Evolutionary conservation across 2,113 vertebrate species (phyloP), one percentile per base, ranked within the genome.

Genomic region (Microtus pennsylvanicus): DNA sequence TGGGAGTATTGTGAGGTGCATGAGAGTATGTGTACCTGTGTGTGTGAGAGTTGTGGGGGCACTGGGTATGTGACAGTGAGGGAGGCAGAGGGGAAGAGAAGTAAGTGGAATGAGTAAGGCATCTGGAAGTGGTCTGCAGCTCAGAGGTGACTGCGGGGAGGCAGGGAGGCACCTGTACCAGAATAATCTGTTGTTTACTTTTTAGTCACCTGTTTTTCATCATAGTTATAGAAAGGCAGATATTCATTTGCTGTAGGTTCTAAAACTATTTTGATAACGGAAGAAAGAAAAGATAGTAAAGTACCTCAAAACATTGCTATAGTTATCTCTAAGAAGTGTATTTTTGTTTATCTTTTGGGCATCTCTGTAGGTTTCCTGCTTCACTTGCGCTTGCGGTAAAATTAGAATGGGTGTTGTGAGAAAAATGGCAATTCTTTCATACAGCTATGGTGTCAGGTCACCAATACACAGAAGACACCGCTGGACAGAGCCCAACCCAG

Each of bases 191-290:
- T 28, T 7, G 83, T 86, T 89, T 26, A 10, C 24, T 50, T 58
- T 65, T 61, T 55, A 69, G 8, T 65, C 21, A 17, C 35, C 69
- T 28, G 14, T 33, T 61, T 91, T 47, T 24, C 24, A 74, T 81
- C n/a, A 2, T 11, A 33, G 9, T 50, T 94, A 72, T 28, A 24
- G 42, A 78, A 94, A 93, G 45, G 74, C 69, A 91, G 35, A 33
- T 76, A 26, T 3, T 81, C 55, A 3, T 16, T 67, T 75, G 67
- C 61, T 76, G 22, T 69, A 69, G 35, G 16, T 69, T 45, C 61
- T 87, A n/a, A 91, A 81, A 93, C 61, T 80, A 26, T 67, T 87
- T 87, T 83, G 70, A 92, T 58, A 45, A 86, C 63, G n/a, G 13
- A 81, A 47, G 58, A 86, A 75, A 81, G 52, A 78, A 92, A 89